Evolutionary conservation across 2,113 vertebrate species (phyloP).

Genomic region (Ageneiosus marmoratus): DNA sequence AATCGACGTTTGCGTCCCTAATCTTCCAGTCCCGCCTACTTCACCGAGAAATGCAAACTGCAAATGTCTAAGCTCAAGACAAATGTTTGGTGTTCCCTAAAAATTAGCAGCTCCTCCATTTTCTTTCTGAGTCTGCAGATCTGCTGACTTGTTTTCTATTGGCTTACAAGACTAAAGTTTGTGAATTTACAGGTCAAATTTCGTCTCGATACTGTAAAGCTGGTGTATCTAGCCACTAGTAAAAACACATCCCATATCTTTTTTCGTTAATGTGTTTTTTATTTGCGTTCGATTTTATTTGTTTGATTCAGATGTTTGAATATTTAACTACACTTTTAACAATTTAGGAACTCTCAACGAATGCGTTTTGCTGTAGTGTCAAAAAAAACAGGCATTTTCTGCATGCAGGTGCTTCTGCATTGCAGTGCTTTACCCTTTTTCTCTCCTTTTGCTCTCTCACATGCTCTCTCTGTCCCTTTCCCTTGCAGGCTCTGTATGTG

Average conservation of each 20-base stretch:
- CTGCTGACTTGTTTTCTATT: neutral
- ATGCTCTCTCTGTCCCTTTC: conserved; percentile 20
- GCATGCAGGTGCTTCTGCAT: conserved; percentile 45
- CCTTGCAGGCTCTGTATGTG: neutral
- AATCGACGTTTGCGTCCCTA: too few relatives aligned
- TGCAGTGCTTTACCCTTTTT: conserved; percentile 47
- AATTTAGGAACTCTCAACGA: neutral
- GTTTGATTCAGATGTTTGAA: neutral
- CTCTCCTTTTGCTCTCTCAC: conserved; percentile 9
- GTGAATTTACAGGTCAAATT: neutral
- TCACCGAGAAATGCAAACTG: too few relatives aligned
- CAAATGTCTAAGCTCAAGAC: too few relatives aligned
- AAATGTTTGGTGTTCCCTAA: neutral
- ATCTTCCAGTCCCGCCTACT: too few relatives aligned
- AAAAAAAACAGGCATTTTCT: conserved; percentile 1
- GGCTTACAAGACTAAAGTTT: neutral
- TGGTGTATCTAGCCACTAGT: neutral
- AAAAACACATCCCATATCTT: neutral
- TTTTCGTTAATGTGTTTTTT: neutral
- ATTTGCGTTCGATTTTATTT: neutral
- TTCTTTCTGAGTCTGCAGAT: neutral
- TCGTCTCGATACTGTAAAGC: neutral
- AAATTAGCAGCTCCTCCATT: neutral
- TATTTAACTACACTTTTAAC: neutral
- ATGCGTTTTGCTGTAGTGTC: neutral